phyloP scores from a whole-genome alignment of 2,113 vertebrate genomes.

The Hypocryptadius cinnamomeus region DNA sequence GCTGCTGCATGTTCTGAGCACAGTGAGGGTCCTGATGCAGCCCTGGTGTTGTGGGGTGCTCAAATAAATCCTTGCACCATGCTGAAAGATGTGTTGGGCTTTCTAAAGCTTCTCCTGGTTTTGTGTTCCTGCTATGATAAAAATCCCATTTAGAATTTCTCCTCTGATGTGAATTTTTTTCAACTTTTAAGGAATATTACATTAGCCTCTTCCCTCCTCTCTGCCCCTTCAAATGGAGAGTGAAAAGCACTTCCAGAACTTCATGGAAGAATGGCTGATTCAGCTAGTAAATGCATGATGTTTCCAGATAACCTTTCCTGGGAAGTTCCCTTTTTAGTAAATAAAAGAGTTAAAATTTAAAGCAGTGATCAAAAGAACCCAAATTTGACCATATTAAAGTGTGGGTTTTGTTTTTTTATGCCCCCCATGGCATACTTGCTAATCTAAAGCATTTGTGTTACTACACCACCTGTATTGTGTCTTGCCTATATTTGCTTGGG shows the following conservation, averaged over 20 bases:
- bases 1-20: accelerated
- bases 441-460: neutral
- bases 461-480: neutral
- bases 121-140: neutral
- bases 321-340: neutral
- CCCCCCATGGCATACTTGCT: accelerated
- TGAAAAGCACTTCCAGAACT: neutral
- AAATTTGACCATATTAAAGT: neutral
- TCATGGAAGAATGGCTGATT: neutral
- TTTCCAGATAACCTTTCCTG: neutral
- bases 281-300: neutral
- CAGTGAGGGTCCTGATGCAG: neutral
- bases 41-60: accelerated
- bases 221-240: neutral
- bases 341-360: neutral
- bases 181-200: neutral
- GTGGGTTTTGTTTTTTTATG: neutral
- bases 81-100: neutral
- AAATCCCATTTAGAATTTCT: neutral
- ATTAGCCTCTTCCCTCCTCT: neutral
- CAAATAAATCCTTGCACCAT: neutral
- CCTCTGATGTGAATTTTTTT: neutral
- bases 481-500: neutral
- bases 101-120: neutral
- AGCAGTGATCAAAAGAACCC: neutral